A percentile compares a stretch with the other conserved stretches of the same genome.
phyloP scores from a whole-genome alignment of 1,140 invertebrate species.

The Leguminivora glycinivorella region DNA sequence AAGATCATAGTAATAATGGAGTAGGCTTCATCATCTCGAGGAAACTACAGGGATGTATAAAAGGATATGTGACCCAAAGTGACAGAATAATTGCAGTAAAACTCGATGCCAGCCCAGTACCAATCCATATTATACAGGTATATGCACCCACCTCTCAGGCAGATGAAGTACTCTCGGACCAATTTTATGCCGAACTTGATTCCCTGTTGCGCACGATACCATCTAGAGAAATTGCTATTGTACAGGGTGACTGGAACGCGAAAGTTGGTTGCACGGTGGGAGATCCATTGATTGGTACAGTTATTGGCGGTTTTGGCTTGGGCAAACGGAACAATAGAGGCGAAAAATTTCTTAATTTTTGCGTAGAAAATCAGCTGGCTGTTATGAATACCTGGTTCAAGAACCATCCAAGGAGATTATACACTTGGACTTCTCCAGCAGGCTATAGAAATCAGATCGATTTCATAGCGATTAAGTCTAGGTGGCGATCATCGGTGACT shows the following conservation, averaged over 20 bases:
- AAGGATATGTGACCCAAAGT: neutral
- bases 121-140: constrained; percentile 1
- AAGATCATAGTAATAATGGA: neutral
- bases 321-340: too few species aligned
- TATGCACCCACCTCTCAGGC: constrained; percentile 4
- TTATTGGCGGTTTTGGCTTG: neutral
- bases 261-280: neutral
- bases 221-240: neutral
- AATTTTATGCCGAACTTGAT: neutral
- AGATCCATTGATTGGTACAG: neutral
- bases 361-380: too few species aligned
- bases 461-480: too few species aligned
- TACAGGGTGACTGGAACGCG: neutral
- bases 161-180: neutral
- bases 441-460: too few species aligned
- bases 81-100: neutral
- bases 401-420: too few species aligned
- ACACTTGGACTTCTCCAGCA: too few species aligned
- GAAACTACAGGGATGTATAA: neutral
- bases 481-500: too few species aligned
- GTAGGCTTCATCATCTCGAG: neutral
- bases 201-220: neutral
- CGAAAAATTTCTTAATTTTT: too few species aligned
- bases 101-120: neutral
- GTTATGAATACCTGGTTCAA: too few species aligned